A percentile compares a stretch with the other conserved stretches of the same genome.
These are phyloP conservation scores for Ormyrus nitidulus DNA, from an alignment of 2,888 invertebrate genomes.

Conservation along the genomic window DNA sequence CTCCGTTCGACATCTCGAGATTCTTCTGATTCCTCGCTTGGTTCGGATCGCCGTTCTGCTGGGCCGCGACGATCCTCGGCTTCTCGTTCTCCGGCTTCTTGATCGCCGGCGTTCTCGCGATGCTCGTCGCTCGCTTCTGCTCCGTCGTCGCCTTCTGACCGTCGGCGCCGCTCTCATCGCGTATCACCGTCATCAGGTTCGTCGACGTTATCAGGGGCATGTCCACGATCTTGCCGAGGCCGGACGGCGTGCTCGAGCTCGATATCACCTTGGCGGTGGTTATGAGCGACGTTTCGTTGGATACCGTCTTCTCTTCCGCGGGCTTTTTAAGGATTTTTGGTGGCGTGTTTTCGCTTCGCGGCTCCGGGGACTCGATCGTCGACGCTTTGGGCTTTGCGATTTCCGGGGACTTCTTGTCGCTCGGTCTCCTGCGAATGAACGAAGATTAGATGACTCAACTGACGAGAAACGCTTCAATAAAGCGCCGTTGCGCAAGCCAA, in stretches of 20 bases:
- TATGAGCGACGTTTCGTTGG: slow-evolving; percentile 8
- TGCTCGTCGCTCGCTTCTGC: slow-evolving; percentile 62
- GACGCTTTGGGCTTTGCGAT: slow-evolving; percentile 55
- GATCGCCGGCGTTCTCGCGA: slow-evolving; percentile 64
- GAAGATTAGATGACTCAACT: background rate
- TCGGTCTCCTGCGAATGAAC: slow-evolving; percentile 34
- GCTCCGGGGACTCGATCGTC: slow-evolving; percentile 37
- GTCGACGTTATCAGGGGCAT: slow-evolving; percentile 72
- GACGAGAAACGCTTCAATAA: background rate
- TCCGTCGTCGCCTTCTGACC: slow-evolving; percentile 14
- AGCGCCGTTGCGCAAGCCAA: background rate
- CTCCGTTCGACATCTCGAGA: slow-evolving; percentile 54
- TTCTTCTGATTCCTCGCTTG: slow-evolving; percentile 51
- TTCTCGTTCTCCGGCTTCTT: slow-evolving; percentile 69
- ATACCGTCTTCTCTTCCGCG: slow-evolving; percentile 19
- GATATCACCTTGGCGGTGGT: background rate
- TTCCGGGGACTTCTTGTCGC: slow-evolving; percentile 50
- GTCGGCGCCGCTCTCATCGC: slow-evolving; percentile 18
- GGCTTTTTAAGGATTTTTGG: slow-evolving; percentile 28
- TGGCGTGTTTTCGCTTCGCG: background rate
- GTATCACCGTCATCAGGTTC: slow-evolving; percentile 62
- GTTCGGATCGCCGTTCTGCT: slow-evolving; percentile 56
- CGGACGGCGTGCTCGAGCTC: slow-evolving; percentile 43
- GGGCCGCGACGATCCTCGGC: slow-evolving; percentile 60
- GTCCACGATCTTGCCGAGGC: slow-evolving; percentile 70